A percentile compares a stretch with the other conserved stretches of the same genome.
Evolutionary conservation across 2,797 vertebrate genomes (phyloP).

Genomic region (Platalea minor): DNA sequence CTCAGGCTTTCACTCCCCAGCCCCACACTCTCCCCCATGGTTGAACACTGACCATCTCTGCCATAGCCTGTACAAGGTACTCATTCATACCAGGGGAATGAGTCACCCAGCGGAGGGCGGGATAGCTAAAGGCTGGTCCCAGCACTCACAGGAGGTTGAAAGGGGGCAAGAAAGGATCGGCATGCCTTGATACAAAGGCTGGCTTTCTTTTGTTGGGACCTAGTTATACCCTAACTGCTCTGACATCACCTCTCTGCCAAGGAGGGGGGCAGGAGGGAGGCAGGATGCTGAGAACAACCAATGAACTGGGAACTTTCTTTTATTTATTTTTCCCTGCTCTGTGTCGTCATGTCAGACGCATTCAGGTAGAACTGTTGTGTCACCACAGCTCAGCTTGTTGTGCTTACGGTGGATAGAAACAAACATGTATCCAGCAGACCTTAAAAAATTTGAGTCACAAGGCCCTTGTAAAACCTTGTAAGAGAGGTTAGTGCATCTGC

Average conservation of each 20-base stretch:
- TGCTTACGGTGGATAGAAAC: not conserved
- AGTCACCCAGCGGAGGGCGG: slow-evolving; percentile 7
- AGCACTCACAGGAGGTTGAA: not conserved
- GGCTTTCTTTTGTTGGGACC: not conserved
- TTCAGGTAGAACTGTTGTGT: not conserved
- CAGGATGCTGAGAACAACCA: not conserved
- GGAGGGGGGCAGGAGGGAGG: not conserved
- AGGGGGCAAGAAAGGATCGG: not conserved
- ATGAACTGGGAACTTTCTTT: not conserved
- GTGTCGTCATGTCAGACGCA: not conserved
- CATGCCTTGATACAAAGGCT: not conserved
- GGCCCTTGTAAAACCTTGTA: not conserved
- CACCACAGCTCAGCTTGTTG: not conserved
- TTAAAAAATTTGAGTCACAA: not conserved
- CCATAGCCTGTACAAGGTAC: slow-evolving; percentile 39
- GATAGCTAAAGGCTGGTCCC: not conserved
- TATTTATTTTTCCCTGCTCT: not conserved
- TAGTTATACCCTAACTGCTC: not conserved
- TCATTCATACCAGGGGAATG: slow-evolving; percentile 37
- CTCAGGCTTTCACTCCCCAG: slow-evolving; percentile 24
- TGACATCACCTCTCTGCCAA: slow-evolving; percentile 1
- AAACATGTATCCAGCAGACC: not conserved
- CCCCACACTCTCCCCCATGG: not conserved
- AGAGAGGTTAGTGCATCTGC: not conserved
- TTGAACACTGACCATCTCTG: not conserved